Percentiles rank a stretch among this genome's conserved stretches.
These are phyloP conservation scores for Agrotis puta DNA, from an alignment of 2,888 invertebrate genomes.

Conservation along the genomic window DNA sequence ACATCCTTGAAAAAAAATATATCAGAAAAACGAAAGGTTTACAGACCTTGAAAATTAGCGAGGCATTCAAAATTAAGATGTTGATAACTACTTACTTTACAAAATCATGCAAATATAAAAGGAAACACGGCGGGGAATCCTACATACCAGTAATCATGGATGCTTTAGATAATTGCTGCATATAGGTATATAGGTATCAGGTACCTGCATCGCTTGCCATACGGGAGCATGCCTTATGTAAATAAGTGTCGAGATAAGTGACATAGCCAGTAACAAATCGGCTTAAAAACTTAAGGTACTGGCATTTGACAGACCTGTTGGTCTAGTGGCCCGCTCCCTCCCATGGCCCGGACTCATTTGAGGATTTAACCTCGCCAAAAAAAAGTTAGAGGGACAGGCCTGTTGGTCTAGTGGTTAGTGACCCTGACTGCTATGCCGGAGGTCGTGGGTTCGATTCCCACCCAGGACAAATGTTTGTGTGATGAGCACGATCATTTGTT, in stretches of 20 bases:
- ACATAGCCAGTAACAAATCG: conserved; percentile 11
- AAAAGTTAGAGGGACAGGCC: no score
- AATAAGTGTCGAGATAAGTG: conserved; percentile 38
- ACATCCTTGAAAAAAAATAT: not conserved
- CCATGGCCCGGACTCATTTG: no score
- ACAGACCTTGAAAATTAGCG: not conserved
- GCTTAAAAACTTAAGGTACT: not conserved
- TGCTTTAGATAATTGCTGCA: conserved; percentile 28
- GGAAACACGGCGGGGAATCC: conserved; percentile 48
- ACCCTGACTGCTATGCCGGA: no score
- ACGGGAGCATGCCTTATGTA: conserved; percentile 32
- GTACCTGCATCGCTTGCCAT: conserved; percentile 33
- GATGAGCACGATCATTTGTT: no score
- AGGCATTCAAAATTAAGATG: not conserved
- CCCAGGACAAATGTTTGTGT: no score
- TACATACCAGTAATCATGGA: conserved; percentile 26
- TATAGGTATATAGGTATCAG: conserved; percentile 9
- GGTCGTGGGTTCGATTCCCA: no score
- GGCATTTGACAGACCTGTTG: no score
- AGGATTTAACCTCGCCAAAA: no score
- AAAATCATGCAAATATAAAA: conserved; percentile 28
- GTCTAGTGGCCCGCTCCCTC: no score
- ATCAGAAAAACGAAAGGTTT: not conserved
- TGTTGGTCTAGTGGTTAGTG: no score
- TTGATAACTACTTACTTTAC: not conserved